These are phyloP conservation scores for Pampus argenteus DNA, from an alignment of 2,797 vertebrate species.

Conservation along the genomic window DNA sequence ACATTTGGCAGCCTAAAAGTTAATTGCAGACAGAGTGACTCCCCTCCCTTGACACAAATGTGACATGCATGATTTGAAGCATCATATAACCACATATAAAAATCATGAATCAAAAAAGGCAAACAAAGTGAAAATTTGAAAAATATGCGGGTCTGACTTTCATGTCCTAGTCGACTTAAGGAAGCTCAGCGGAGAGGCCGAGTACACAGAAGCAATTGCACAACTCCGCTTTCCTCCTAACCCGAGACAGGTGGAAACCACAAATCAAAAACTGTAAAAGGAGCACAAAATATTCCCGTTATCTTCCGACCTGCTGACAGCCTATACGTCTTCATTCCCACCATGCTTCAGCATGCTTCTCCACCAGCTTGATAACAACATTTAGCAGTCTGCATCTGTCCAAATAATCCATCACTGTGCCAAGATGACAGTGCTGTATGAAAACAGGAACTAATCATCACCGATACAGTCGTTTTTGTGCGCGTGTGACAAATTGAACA, in stretches of 20 bases:
- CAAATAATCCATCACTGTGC: constrained; percentile 66
- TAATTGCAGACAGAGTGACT: constrained; percentile 58
- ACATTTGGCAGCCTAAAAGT: constrained; percentile 61
- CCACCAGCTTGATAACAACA: constrained; percentile 59
- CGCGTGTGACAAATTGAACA: constrained; percentile 41
- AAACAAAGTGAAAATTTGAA: constrained; percentile 65
- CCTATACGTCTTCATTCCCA: constrained; percentile 71
- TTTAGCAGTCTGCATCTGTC: constrained; percentile 62
- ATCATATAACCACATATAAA: constrained; percentile 41
- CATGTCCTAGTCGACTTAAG: constrained; percentile 38
- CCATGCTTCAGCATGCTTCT: constrained; percentile 47
- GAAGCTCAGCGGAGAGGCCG: constrained; percentile 20
- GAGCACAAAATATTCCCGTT: constrained; percentile 68
- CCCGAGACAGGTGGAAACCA: constrained; percentile 73
- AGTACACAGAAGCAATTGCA: constrained; percentile 47
- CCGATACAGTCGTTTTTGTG: constrained; percentile 47
- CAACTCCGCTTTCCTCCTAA: constrained; percentile 51
- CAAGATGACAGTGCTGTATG: constrained; percentile 42
- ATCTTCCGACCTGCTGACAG: constrained; percentile 69
- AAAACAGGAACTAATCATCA: constrained; percentile 61
- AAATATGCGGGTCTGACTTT: constrained; percentile 63
- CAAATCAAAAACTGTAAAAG: constrained; percentile 72
- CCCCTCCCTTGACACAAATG: constrained; percentile 54
- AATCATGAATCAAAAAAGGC: constrained; percentile 45
- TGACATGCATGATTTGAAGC: constrained; percentile 62